Evolutionary conservation across 2,888 invertebrate genomes (phyloP).

Genomic region (Silvanus unidentatus): DNA sequence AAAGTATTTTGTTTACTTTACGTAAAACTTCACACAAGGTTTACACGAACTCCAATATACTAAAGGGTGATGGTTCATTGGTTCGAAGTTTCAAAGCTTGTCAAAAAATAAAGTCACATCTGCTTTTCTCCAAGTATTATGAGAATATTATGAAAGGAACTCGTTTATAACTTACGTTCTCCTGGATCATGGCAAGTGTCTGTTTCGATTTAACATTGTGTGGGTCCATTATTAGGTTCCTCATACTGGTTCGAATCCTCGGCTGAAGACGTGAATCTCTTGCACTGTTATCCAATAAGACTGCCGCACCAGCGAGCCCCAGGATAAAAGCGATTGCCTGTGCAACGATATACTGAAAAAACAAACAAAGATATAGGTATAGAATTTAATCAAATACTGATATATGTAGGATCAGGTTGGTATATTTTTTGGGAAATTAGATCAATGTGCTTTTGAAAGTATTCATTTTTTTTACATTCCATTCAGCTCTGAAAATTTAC

Average conservation of each 20-base stretch:
- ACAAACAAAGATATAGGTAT: constrained; percentile 10
- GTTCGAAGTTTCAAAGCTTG: too few species aligned
- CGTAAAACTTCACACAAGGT: constrained; percentile 22
- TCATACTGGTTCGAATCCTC: constrained; percentile 63
- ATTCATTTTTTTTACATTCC: too few species aligned
- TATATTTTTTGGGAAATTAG: too few species aligned
- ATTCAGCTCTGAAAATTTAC: too few species aligned
- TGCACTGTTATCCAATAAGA: constrained; percentile 74
- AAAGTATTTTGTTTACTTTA: constrained; percentile 29
- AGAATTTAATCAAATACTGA: too few species aligned
- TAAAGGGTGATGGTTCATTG: too few species aligned
- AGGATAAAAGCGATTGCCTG: constrained; percentile 67
- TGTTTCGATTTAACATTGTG: constrained; percentile 62
- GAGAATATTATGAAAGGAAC: too few species aligned
- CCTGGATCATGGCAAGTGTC: constrained; percentile 74
- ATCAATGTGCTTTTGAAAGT: too few species aligned
- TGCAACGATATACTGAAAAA: constrained; percentile 64
- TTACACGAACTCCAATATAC: constrained; percentile 16
- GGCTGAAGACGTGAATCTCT: constrained; percentile 76
- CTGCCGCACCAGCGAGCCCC: constrained; percentile 67
- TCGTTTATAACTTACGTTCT: constrained; percentile 77
- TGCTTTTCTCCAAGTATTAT: too few species aligned
- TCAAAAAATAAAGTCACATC: too few species aligned
- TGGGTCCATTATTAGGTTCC: constrained; percentile 69
- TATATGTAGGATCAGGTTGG: too few species aligned